A percentile compares a stretch with the other conserved stretches of the same genome.
Evolutionary conservation across 2,113 vertebrate genomes (phyloP).

Genomic region (Vanacampus margaritifer): DNA sequence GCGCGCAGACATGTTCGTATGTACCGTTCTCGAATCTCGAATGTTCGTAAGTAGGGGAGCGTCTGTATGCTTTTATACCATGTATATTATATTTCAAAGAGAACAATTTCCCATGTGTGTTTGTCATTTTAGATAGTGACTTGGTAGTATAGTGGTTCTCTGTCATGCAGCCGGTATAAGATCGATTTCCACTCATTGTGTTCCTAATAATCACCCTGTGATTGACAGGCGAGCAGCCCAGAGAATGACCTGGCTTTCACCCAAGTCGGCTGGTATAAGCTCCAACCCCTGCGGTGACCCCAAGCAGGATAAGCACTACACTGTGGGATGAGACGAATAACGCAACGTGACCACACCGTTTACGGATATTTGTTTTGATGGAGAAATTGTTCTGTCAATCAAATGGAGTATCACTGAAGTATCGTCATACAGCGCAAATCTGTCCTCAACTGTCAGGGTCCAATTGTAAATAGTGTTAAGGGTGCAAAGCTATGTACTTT

Average conservation of each 20-base stretch:
- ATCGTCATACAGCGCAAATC: background rate
- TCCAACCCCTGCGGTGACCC: background rate
- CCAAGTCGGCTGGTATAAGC: background rate
- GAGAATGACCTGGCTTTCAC: background rate
- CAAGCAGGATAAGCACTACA: background rate
- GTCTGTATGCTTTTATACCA: background rate
- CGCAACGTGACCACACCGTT: background rate
- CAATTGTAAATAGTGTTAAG: conserved; percentile 24
- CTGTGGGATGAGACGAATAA: background rate
- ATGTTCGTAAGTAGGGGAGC: too few relatives aligned
- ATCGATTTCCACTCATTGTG: background rate
- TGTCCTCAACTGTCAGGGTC: conserved; percentile 8
- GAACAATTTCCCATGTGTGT: background rate
- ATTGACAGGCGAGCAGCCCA: background rate
- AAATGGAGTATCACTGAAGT: background rate
- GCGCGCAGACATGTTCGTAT: too few relatives aligned
- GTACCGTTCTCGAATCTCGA: too few relatives aligned
- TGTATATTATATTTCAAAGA: background rate
- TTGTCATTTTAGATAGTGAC: too few relatives aligned
- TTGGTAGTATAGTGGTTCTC: background rate
- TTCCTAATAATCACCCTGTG: background rate
- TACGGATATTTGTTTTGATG: conserved; percentile 5
- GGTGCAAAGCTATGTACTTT: conserved; percentile 32
- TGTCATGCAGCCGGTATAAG: background rate
- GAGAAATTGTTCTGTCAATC: background rate